phyloP scores from a whole-genome alignment of 2,888 invertebrate genomes.

The Drosophila prostipennis region DNA sequence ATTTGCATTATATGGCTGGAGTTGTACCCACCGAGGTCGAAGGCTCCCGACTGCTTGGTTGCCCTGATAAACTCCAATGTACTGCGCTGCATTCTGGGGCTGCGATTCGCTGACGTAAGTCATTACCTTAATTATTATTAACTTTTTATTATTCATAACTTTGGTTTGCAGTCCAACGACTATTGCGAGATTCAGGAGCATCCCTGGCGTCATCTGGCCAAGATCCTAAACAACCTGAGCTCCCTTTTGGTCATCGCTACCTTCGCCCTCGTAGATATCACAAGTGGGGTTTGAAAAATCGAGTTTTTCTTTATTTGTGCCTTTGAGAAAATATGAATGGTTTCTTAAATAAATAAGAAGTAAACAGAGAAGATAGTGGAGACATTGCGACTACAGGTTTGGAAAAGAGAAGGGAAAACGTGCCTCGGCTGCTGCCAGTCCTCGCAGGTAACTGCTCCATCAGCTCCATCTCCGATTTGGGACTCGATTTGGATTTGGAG shows the following conservation, averaged over 20 bases:
- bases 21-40: constrained; percentile 76
- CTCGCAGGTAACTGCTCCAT: constrained; percentile 9
- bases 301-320: constrained; percentile 74
- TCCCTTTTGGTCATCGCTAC: constrained; percentile 63
- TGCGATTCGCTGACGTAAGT: constrained; percentile 79
- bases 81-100: constrained; percentile 71
- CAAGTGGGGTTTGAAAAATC: constrained; percentile 64
- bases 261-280: constrained; percentile 57
- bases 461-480: constrained; percentile 18
- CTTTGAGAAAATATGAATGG: constrained; percentile 45
- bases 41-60: constrained; percentile 62
- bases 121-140: accelerated
- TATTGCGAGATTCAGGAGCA: constrained; percentile 73
- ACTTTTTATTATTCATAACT: neutral
- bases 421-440: constrained; percentile 40
- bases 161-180: constrained; percentile 66
- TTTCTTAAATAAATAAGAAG: constrained; percentile 74
- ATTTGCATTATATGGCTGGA: constrained; percentile 80
- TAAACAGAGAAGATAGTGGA: constrained; percentile 31
- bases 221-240: constrained; percentile 73
- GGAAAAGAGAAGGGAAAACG: constrained; percentile 52
- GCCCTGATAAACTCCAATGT: constrained; percentile 66
- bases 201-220: constrained; percentile 81
- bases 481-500: constrained; percentile 20
- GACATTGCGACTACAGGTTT: constrained; percentile 43